These are phyloP conservation scores for Tethya wilhelma DNA, from an alignment of 37 sponge, comb jelly and placozoan genomes.

Conservation along the genomic window DNA sequence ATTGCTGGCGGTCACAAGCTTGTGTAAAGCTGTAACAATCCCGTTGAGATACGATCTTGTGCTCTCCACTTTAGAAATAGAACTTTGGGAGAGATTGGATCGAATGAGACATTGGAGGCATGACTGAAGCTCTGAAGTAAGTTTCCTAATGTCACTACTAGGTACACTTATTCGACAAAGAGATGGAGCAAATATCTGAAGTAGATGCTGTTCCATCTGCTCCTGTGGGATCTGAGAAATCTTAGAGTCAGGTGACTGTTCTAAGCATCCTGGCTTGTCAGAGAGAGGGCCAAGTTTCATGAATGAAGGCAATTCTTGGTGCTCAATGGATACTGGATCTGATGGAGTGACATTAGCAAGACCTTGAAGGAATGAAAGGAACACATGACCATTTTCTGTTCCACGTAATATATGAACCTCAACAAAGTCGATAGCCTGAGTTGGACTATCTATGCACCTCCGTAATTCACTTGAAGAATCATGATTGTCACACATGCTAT, in stretches of 20 bases:
- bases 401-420: conserved; percentile 38
- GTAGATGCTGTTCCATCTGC: not conserved
- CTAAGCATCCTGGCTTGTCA: too few relatives aligned
- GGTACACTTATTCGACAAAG: not conserved
- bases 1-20: not conserved
- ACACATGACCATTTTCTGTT: conserved; percentile 1
- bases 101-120: too few relatives aligned
- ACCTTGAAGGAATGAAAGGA: conserved; percentile 28
- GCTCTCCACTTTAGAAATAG: too few relatives aligned
- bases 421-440: not conserved
- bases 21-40: not conserved
- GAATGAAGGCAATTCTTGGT: too few relatives aligned
- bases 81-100: too few relatives aligned
- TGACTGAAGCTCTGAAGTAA: too few relatives aligned
- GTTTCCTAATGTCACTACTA: too few relatives aligned
- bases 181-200: conserved; percentile 16
- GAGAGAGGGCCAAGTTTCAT: too few relatives aligned
- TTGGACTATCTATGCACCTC: conserved; percentile 6
- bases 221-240: not conserved
- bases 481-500: not conserved
- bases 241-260: not conserved
- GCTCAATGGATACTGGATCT: too few relatives aligned
- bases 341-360: not conserved
- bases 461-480: not conserved
- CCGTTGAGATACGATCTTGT: not conserved